Evolutionary conservation across 1,140 invertebrate genomes (phyloP), one percentile per base, ranked within the genome.

Genomic region (Leptinotarsa lineolata): DNA sequence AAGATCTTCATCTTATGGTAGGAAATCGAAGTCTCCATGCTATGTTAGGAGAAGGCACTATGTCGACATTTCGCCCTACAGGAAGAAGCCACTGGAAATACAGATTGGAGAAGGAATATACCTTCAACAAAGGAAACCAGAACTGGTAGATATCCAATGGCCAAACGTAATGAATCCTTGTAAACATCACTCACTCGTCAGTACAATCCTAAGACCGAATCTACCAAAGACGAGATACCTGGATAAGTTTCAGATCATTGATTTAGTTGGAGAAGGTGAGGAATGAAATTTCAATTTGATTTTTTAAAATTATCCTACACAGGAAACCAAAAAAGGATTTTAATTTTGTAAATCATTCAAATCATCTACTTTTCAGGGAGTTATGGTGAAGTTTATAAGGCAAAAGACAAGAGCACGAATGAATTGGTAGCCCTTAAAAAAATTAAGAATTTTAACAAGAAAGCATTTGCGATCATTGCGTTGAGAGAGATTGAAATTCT

Each of bases 311-410:
- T 30, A 30, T 30, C 8, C 8, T 30, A 30, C 8, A 2, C 30
- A 30, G 0, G 30, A 30, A 30, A 30, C 30, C 8, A 2, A 8
- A 30, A 30, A 6, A 30, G 30, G 30, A 30, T 30, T 30, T 30
- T 30, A 30, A 8, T 30, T 30, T 30, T 30, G 30, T 30, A 18
- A 59, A 20, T 8, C 6, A 21, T 64, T 15, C 45, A 6, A 44
- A n/a, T 30, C 11, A 24, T 67, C n/a, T n/a, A n/a, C n/a, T 30
- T 67, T 30, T 30, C 39, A 82, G 80, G 81, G 39, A 89, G 95
- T 24, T 99, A 98, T 84, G 97, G 97, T 0, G 94, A 99, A 87
- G 98, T 99, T n/a, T 99, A 99, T 84, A 99, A 99, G 87, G 98
- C 98, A 0, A 90, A 91, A 75, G 96, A 99, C 84, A 92, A 91